Percentiles rank a stretch among this genome's conserved stretches.
Evolutionary conservation across 2,113 vertebrate genomes (phyloP).

Genomic region (Xenus cinereus): DNA sequence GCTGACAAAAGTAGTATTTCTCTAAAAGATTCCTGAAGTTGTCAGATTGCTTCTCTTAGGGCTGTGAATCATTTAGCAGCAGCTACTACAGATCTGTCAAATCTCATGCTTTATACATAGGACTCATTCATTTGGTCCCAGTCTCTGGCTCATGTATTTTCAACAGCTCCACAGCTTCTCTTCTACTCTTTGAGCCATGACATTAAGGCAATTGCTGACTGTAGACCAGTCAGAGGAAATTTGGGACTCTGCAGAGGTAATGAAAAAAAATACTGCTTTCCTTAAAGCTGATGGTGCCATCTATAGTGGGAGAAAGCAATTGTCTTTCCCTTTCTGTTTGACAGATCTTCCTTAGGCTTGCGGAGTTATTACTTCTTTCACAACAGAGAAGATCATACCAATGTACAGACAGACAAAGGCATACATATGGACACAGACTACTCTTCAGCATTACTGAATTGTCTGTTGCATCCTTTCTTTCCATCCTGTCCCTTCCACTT

Average conservation of each 20-base stretch:
- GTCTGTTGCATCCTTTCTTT: background rate
- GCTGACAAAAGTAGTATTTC: background rate
- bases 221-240: background rate
- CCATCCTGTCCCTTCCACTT: background rate
- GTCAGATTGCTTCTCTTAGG: background rate
- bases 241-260: background rate
- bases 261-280: background rate
- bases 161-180: background rate
- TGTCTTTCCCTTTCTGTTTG: background rate
- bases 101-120: conserved; percentile 4
- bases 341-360: background rate
- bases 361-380: background rate
- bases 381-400: background rate
- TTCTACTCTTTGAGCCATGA: background rate
- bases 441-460: background rate
- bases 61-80: conserved; percentile 10
- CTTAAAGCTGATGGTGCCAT: background rate
- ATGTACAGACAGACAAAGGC: background rate
- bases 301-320: background rate
- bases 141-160: conserved; percentile 3
- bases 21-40: background rate
- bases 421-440: background rate
- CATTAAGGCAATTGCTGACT: background rate
- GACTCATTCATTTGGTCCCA: background rate
- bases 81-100: conserved; percentile 3